Evolutionary conservation across 2,888 invertebrate species (phyloP), one percentile per base, ranked within the genome.

Genomic region (Plemyria rubiginata): DNA sequence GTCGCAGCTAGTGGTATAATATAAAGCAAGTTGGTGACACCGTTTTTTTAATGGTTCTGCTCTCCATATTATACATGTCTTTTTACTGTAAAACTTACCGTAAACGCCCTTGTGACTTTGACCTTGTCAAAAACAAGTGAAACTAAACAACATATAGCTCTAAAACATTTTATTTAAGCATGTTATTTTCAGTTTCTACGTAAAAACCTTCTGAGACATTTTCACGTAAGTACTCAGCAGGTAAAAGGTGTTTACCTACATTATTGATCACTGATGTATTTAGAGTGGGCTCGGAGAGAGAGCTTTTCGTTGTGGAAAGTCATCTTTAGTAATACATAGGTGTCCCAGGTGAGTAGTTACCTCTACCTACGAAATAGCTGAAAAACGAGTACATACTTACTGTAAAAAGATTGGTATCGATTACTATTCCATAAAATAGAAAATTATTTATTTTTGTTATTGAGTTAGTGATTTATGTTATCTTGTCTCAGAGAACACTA

Each of bases 261-360:
- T 67, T 62, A 67, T 70, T 65, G 67, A 70, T 70, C 64, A 61
- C 57, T 48, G 38, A 57, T 46, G 58, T 53, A 58, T 62, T 59
- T 55, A 62, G 64, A 50, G 54, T 60, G 54, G 66, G 50, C 48
- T 55, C 43, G 43, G 57, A 60, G 53, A 63, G 64, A 62, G 65
- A 66, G 65, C 40, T 48, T 49, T 58, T 65, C 43, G 61, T 65
- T 61, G 43, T 45, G 61, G 41, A 68, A 70, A 68, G 67, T 66
- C 70, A 64, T 62, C 54, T 60, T 60, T 66, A 54, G 50, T 61
- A 22, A 22, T 65, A 59, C 59, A 62, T 45, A 65, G 66, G 51
- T 61, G 43, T 58, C 62, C 48, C 58, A 60, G 32, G 32, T 29
- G 7, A 29, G 32, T 32, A 32, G 32, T 32, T 32, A 32, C 8